Percentiles rank a stretch among this genome's conserved stretches.
Conservation (phyloP, 2,888 invertebrate species). For the Napeogenes sylphis region DNA sequence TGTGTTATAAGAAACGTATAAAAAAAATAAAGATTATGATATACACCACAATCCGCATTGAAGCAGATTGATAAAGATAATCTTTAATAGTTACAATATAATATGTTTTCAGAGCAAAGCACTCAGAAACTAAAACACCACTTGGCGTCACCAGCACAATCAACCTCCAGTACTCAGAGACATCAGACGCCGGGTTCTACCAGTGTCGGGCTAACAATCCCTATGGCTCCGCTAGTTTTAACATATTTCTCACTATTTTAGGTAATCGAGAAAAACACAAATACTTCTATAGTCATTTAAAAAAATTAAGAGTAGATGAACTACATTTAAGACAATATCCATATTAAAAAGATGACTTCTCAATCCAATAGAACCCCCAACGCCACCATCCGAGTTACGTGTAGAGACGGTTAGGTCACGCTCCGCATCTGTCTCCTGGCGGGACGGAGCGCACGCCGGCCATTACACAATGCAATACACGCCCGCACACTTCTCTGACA, state of each 20-base stretch:
- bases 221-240: slow-evolving; percentile 59
- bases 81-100: background rate
- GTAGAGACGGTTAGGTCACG: slow-evolving; percentile 57
- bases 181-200: slow-evolving; percentile 63
- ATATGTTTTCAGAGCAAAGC: slow-evolving; percentile 52
- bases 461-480: slow-evolving; percentile 63
- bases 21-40: no score
- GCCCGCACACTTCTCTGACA: slow-evolving; percentile 49
- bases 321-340: no score
- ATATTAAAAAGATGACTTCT: background rate
- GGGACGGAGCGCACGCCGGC: slow-evolving; percentile 53
- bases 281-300: no score
- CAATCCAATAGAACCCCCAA: slow-evolving; percentile 58
- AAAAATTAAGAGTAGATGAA: no score
- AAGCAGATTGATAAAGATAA: background rate
- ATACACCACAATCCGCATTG: no score
- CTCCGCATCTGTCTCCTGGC: slow-evolving; percentile 56
- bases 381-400: slow-evolving; percentile 63
- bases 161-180: slow-evolving; percentile 61
- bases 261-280: slow-evolving; percentile 42
- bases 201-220: slow-evolving; percentile 70
- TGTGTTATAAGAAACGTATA: no score
- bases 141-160: slow-evolving; percentile 57
- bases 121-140: slow-evolving; percentile 57
- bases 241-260: slow-evolving; percentile 60